Evolutionary conservation across 2,797 vertebrate species (phyloP), one percentile per base, ranked within the genome.

Genomic region (Eutrigla gurnardus): DNA sequence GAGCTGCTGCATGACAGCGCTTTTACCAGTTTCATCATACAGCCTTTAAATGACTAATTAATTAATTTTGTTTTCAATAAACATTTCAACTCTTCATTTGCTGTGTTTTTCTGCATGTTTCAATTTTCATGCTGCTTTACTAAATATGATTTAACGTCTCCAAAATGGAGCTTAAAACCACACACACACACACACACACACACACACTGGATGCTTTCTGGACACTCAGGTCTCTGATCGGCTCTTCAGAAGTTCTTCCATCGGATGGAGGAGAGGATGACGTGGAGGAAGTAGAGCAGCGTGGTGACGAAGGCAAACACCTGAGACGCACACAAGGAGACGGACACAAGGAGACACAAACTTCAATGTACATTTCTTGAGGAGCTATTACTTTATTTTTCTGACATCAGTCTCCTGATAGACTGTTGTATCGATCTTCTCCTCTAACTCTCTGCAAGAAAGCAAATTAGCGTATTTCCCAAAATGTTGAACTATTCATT

Each of bases 201-300:
- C 17, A 66, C 13, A 62, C 43, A 46, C 10, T n/a, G 32, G 18
- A 39, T 50, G 11, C 15, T 58, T 64, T 35, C 15, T 40, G 8
- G 54, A 62, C 60, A 47, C 40, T 15, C 11, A 49, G 18, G 7
- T 46, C 6, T 35, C 17, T 2, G 7, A 12, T 39, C 36, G 0
- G 33, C 17, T 64, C 53, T 42, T 94, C 81, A 95, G 77, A 94
- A 94, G 69, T 83, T 69, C 71, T 93, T 95, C 94, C 94, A 95
- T 46, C 94, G 80, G 37, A 93, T 70, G 33, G 93, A 86, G 0
- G 94, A 95, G 18, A 95, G 78, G 69, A 95, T 88, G 83, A 87
- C 64, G 61, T 95, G 94, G 74, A 94, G 82, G 82, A 95, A 93
- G 88, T 95, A 95, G 55, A 95, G 66, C 13, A 94, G 80, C 1